Evolutionary conservation across 1,140 invertebrate species (phyloP), one percentile per base, ranked within the genome.

Genomic region (Drosophila chauvacae): DNA sequence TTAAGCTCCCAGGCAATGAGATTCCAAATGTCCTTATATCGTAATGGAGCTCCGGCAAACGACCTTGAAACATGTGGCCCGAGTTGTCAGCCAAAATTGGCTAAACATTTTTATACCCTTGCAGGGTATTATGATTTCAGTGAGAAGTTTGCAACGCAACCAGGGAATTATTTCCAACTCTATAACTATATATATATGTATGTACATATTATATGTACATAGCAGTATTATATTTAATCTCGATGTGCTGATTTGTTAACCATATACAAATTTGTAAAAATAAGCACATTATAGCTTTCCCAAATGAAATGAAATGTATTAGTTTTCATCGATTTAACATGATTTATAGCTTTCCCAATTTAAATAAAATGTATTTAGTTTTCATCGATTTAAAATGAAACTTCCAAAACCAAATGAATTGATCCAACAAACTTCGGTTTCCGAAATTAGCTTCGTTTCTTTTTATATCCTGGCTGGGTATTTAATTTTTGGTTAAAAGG

Each of bases 51-150:
- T 57, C 14, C 20, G 39, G 47, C 64, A 64, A 53, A 28, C 78
- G 84, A 83, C 83, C 84, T 83, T 86, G 83, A 85, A 60, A 14
- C 66, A 50, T 72, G 66, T 72, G 57, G 39, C 33, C 56, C 48
- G 30, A 60, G 11, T 64, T 61, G 75, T 50, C 39, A 65, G 14
- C 59, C 83, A 53, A 83, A 77, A 66, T 59, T 50, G 80, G 50
- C 44, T 28, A 26, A 44, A 42, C 44, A 48, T 56, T 30, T 13
- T 1, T 5, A 26, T 48, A 10, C 45, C 4, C 23, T 48, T 9
- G 1, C 47, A 2, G 14, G 14, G 47, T 48, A 28, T n/a, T 1
- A 1, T n/a, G 7, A 5, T n/a, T 28, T n/a, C 5, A 26, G 1
- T 16, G 4, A 10, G 16, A 9, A 26, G 47, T 48, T 48, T 28